These are phyloP conservation scores for Chloropsis cyanopogon DNA, from an alignment of 2,113 vertebrate genomes.

Conservation along the genomic window DNA sequence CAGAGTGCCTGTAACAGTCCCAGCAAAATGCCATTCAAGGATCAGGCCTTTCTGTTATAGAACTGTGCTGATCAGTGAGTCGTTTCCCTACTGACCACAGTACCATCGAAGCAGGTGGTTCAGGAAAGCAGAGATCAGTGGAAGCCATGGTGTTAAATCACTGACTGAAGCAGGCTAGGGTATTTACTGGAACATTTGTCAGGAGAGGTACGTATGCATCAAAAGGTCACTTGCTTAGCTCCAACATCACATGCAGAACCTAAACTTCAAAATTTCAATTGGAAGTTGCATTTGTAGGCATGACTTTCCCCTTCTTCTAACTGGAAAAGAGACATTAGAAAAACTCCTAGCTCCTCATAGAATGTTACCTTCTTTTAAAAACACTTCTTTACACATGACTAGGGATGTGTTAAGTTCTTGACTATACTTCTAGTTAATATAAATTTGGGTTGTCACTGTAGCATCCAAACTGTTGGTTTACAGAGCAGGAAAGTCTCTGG, in stretches of 20 bases:
- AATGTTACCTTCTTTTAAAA: not conserved
- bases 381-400: not conserved
- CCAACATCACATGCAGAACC: not conserved
- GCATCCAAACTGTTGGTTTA: not conserved
- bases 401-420: not conserved
- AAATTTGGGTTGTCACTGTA: not conserved
- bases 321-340: not conserved
- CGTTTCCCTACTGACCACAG: not conserved
- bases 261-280: not conserved
- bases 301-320: not conserved
- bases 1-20: not conserved
- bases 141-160: not conserved
- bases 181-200: not conserved
- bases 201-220: not conserved
- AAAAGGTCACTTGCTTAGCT: not conserved
- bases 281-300: not conserved
- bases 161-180: not conserved
- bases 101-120: not conserved
- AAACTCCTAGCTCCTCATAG: not conserved
- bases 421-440: not conserved
- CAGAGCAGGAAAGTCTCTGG: not conserved
- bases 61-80: not conserved
- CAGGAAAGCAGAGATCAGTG: not conserved
- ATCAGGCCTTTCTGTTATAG: not conserved
- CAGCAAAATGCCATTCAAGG: not conserved